phyloP scores from a whole-genome alignment of 2,888 invertebrate genomes.

The Branchellion lobata region DNA sequence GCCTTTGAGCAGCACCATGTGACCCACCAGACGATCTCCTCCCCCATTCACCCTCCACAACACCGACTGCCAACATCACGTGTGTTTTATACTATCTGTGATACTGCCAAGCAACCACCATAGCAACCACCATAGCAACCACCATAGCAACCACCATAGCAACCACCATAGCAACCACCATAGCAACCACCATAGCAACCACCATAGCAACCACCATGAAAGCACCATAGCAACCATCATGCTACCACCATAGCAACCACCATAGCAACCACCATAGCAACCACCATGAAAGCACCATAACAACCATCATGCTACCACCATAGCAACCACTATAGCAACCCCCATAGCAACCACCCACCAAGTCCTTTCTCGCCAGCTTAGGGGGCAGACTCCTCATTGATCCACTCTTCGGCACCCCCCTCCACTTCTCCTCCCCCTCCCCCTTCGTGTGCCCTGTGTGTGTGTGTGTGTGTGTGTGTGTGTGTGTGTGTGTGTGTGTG shows the following conservation, averaged over 20 bases:
- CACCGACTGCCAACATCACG: slow-evolving; percentile 74
- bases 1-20: slow-evolving; percentile 84
- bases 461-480: too few species aligned
- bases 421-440: background rate
- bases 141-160: background rate
- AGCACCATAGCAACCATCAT: background rate
- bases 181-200: too few species aligned
- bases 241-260: background rate
- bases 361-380: background rate
- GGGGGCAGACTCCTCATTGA: slow-evolving; percentile 16
- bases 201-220: too few species aligned
- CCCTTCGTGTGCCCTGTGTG: too few species aligned
- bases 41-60: slow-evolving; percentile 95
- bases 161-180: too few species aligned
- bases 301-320: too few species aligned
- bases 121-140: background rate
- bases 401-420: background rate
- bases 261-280: background rate
- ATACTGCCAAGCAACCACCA: background rate
- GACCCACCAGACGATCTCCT: slow-evolving; percentile 88
- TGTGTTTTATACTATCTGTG: background rate
- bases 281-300: background rate
- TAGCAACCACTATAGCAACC: too few species aligned
- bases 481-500: too few species aligned
- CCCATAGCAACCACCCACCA: background rate